Evolutionary conservation across 2,113 vertebrate genomes (phyloP).

Genomic region (Apodemus speciosus): DNA sequence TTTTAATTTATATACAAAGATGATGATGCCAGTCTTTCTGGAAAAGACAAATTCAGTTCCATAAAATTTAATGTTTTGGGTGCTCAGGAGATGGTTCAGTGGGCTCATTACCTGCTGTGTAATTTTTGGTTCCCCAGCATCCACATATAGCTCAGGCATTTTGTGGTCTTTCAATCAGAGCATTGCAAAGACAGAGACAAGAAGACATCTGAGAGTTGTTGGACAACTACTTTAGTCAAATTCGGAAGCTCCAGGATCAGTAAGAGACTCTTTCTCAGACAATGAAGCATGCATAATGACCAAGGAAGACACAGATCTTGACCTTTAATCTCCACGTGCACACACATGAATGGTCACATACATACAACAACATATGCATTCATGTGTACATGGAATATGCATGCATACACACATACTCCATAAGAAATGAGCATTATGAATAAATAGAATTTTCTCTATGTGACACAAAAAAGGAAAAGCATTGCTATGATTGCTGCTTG

Average conservation of each 20-base stretch:
- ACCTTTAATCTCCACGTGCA: too few species aligned
- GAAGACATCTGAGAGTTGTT: neutral
- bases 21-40: neutral
- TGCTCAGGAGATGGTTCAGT: neutral
- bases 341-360: neutral
- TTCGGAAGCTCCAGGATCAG: neutral
- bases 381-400: too few species aligned
- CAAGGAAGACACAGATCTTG: neutral
- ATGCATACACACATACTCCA: too few species aligned
- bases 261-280: neutral
- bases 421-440: neutral
- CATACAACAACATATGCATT: neutral
- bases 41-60: neutral
- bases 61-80: neutral
- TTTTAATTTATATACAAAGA: neutral
- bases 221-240: neutral
- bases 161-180: neutral
- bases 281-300: neutral
- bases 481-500: neutral
- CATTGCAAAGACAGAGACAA: neutral
- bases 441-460: neutral
- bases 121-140: neutral
- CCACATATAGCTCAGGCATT: neutral
- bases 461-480: neutral
- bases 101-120: neutral